These are phyloP conservation scores for Festucalex cinctus DNA, from an alignment of 2,113 vertebrate genomes.

Conservation along the genomic window DNA sequence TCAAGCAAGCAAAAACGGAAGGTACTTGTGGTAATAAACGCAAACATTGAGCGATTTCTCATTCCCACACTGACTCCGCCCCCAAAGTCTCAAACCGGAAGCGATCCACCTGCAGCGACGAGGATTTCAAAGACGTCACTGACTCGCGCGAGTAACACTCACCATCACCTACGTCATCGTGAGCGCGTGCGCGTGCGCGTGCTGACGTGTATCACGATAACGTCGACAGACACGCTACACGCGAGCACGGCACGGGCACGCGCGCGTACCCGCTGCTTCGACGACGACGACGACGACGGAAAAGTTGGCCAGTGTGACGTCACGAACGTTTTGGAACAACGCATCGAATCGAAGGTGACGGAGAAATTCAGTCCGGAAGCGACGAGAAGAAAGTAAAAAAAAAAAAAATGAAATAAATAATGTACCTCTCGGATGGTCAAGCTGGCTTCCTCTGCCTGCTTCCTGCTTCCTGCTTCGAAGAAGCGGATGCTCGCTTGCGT, in stretches of 20 bases:
- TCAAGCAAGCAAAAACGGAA: no score
- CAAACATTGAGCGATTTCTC: neutral
- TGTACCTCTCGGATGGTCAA: neutral
- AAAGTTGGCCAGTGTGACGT: conserved; percentile 44
- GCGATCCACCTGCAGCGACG: conserved; percentile 5
- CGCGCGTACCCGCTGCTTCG: conserved; percentile 7
- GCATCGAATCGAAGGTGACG: neutral
- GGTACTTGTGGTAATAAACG: neutral
- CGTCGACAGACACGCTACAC: conserved; percentile 36
- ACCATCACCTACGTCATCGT: neutral
- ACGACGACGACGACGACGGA: conserved; percentile 17
- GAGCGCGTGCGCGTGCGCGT: conserved; percentile 12
- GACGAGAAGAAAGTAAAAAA: neutral
- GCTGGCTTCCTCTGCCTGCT: neutral
- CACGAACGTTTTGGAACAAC: conserved; percentile 7
- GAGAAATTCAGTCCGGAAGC: neutral
- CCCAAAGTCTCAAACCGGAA: neutral
- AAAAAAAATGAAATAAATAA: neutral
- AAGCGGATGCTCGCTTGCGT: conserved; percentile 35
- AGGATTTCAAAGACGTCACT: neutral
- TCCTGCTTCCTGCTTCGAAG: conserved; percentile 1
- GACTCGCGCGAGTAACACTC: neutral
- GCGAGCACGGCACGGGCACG: neutral
- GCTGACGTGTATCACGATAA: conserved; percentile 52
- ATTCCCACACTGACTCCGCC: neutral